Percentiles rank a stretch among this genome's conserved stretches.
Conservation (phyloP, 2,888 invertebrate genomes). For the Oscheius onirici region DNA sequence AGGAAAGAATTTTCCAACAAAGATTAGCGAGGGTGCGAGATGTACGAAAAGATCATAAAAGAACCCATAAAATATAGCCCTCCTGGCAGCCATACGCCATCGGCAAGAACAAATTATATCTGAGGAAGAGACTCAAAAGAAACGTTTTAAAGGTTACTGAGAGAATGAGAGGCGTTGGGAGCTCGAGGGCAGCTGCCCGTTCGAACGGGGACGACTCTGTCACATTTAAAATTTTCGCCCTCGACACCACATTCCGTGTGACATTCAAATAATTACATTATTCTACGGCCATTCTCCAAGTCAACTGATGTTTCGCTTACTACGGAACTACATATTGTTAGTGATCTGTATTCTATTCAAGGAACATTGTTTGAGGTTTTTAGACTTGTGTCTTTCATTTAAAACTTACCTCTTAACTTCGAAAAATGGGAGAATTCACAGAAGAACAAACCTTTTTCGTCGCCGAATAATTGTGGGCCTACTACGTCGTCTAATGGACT, state of each 20-base stretch:
- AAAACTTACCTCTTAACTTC: no score
- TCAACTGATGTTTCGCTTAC: background rate
- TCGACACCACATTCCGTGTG: background rate
- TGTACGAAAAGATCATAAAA: no score
- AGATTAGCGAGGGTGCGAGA: no score
- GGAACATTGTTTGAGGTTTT: no score
- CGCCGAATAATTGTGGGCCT: conserved; percentile 6
- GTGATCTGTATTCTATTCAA: no score
- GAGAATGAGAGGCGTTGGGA: conserved; percentile 11
- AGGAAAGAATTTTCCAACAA: no score
- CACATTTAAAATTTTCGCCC: conserved; percentile 21
- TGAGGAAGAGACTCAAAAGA: background rate
- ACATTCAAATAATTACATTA: background rate
- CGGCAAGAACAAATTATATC: background rate
- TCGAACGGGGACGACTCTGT: no score
- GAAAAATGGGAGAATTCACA: no score
- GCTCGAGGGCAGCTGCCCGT: conserved; percentile 20
- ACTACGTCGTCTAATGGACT: background rate
- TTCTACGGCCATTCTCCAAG: background rate
- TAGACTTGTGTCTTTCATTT: no score
- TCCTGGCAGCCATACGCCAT: no score
- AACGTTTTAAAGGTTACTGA: background rate
- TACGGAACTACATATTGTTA: no score
- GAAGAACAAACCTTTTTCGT: conserved; percentile 8
- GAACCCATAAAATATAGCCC: no score